Base-by-base conservation (phyloP, 2,797 vertebrate genomes). In the Karalla daura region DNA sequence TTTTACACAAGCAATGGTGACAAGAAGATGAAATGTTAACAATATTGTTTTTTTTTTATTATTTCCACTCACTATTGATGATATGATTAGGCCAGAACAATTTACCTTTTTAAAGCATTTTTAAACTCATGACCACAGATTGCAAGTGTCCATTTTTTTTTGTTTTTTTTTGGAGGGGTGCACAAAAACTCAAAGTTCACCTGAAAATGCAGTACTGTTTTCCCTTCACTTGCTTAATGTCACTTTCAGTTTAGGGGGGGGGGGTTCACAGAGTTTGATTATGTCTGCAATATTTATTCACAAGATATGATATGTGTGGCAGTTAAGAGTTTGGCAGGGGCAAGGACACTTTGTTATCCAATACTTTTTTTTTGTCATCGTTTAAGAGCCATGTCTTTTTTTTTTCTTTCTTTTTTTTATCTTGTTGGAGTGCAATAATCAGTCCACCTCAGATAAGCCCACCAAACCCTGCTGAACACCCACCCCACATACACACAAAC, bases 381-480 rank as follows among this genome's bases (percentile, higher is more conserved):
- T 88, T 85, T 61, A 30, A 88, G 90, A 93, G 90, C 90, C 90
- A 92, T 93, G 83, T 76, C 24, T 62, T 71, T 41, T 62, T 63
- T 43, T 47, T 40, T 44, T 61, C 43, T 37, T 45, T 12, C 77
- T 70, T 74, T 53, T 70, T 46, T 43, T 20, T 50, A 84, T 86
- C 82, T 87, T 80, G 87, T 90, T 90, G 89, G 92, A 94, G 93
- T 94, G 93, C 93, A 94, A 94, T 94, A 94, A 91, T 90, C 83
- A 83, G 87, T 93, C 88, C 91, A 93, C 89, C 78, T 93, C 90
- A 87, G 80, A 89, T 75, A 89, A 85, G 72, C 74, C 84, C 83
- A 84, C 76, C 69, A 83, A 87, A 86, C 83, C 82, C 79, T 91
- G 88, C 88, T 87, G 88, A 88, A 73, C 86, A 84, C 88, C 84